These are phyloP conservation scores for Drosophila bocqueti DNA, from an alignment of 1,140 invertebrate genomes.

Conservation along the genomic window DNA sequence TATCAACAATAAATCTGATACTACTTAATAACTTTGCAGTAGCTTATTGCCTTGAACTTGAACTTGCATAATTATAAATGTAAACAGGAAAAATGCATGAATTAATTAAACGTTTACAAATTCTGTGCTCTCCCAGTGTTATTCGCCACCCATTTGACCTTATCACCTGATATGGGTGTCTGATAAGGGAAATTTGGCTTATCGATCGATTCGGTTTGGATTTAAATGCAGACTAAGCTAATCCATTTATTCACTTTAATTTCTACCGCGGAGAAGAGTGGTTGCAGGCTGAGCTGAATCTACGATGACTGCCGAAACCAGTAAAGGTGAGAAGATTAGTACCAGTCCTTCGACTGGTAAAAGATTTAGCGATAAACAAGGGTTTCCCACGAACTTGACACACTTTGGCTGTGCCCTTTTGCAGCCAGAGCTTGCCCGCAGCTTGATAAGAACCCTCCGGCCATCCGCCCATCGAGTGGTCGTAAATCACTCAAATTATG, in stretches of 20 bases:
- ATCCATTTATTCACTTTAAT: constrained; percentile 14
- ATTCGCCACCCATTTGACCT: constrained; percentile 13
- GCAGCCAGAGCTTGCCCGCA: constrained; percentile 9
- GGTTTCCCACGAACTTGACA: constrained; percentile 3
- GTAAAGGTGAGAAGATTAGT: constrained; percentile 20
- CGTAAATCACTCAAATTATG: constrained; percentile 43
- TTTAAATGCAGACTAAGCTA: constrained; percentile 13
- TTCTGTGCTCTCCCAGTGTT: neutral
- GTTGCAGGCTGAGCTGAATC: neutral
- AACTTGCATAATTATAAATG: neutral
- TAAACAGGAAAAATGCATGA: neutral
- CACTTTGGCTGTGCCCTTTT: constrained; percentile 12
- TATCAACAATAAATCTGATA: neutral
- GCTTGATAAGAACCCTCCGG: neutral
- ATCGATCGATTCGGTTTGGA: constrained; percentile 28
- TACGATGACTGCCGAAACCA: constrained; percentile 21
- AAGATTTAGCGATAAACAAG: neutral
- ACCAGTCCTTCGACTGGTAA: neutral
- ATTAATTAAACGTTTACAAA: neutral
- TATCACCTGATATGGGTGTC: constrained; percentile 16
- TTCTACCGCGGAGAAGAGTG: neutral
- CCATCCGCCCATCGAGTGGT: constrained; percentile 8
- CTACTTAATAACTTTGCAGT: neutral
- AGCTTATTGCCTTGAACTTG: neutral
- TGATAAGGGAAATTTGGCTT: constrained; percentile 22